Evolutionary conservation across 2,888 invertebrate species (phyloP).

Genomic region (Rhogogaster chlorosoma): DNA sequence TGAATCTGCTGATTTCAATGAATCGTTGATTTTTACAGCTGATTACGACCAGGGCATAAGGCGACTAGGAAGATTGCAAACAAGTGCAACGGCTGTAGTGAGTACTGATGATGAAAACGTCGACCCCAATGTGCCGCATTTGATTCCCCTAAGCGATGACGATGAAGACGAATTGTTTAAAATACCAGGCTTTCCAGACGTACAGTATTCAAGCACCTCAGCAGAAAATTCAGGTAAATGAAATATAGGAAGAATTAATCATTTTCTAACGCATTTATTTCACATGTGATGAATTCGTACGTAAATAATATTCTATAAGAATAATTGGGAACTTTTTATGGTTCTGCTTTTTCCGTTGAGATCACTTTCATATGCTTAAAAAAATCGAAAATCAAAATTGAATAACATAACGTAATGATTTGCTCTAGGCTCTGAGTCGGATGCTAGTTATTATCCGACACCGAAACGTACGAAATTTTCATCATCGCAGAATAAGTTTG

Average conservation of each 20-base stretch:
- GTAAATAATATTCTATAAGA: too few species aligned
- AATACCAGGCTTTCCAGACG: not conserved
- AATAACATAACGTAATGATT: not conserved
- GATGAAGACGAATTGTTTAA: not conserved
- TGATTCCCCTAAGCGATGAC: not conserved
- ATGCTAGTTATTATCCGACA: not conserved
- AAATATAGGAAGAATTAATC: not conserved
- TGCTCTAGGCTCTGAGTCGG: not conserved
- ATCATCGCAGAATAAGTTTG: not conserved
- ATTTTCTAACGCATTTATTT: not conserved
- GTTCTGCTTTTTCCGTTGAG: too few species aligned
- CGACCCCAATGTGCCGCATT: not conserved
- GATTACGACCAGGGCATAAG: not conserved
- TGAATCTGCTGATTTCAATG: not conserved
- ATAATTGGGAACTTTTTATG: too few species aligned
- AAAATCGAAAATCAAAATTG: not conserved
- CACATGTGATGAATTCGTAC: too few species aligned
- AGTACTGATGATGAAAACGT: not conserved
- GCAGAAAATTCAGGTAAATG: not conserved
- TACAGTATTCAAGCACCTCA: not conserved
- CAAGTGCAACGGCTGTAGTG: not conserved
- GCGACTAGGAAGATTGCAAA: not conserved
- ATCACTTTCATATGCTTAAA: too few species aligned
- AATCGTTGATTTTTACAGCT: not conserved
- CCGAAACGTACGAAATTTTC: not conserved